Evolutionary conservation across 2,113 vertebrate species (phyloP).

Genomic region (Gobio gobio): DNA sequence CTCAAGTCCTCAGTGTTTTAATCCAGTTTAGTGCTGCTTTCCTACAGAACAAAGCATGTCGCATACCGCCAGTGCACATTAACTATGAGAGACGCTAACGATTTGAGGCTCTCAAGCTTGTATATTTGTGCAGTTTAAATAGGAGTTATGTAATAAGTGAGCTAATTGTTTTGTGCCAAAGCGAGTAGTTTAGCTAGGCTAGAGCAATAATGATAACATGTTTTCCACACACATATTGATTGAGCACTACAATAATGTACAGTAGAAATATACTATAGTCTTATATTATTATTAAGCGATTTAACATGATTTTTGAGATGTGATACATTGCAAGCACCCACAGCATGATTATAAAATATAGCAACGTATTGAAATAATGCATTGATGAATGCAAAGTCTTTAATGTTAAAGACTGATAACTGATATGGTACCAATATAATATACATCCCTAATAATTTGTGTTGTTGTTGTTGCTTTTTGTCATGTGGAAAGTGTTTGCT

Average conservation of each 20-base stretch:
- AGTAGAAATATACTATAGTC: neutral
- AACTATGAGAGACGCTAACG: conserved; percentile 22
- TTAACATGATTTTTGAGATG: neutral
- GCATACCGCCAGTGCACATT: conserved; percentile 56
- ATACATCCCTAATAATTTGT: neutral
- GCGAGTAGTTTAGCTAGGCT: neutral
- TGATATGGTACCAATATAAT: neutral
- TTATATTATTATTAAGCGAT: neutral
- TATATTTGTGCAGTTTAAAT: conserved; percentile 3
- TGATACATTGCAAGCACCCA: neutral
- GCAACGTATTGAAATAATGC: neutral
- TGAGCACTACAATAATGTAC: neutral
- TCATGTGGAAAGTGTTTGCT: neutral
- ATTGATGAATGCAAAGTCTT: neutral
- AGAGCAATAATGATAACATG: neutral
- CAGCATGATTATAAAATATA: neutral
- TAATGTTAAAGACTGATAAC: neutral
- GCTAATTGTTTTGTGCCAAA: neutral
- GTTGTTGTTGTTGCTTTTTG: too few species aligned
- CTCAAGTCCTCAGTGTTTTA: conserved; percentile 53
- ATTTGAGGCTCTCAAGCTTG: conserved; percentile 6
- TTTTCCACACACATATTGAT: neutral
- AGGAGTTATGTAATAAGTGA: conserved; percentile 25
- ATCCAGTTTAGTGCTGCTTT: conserved; percentile 62
- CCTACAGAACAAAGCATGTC: conserved; percentile 60